Percentiles rank a stretch among this genome's conserved stretches.
Conservation (phyloP, 2,797 vertebrate genomes). For the Threskiornis aethiopicus region DNA sequence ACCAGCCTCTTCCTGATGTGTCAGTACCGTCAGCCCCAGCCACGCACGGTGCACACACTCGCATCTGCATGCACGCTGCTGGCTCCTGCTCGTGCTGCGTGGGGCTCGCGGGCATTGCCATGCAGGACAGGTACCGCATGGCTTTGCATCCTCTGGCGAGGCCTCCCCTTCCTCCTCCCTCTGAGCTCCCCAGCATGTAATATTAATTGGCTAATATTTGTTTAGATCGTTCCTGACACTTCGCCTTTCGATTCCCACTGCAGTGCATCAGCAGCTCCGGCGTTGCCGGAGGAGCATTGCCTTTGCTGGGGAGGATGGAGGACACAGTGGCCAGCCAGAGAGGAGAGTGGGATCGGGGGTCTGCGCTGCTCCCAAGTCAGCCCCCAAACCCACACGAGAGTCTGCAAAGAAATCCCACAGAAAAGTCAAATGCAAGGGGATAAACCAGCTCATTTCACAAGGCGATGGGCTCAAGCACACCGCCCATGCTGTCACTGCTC, state of each 20-base stretch:
- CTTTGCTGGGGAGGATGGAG: neutral
- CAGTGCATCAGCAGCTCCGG: neutral
- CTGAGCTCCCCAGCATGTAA: neutral
- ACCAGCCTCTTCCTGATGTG: neutral
- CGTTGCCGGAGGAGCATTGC: neutral
- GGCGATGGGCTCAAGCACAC: fast-evolving
- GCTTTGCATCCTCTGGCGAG: neutral
- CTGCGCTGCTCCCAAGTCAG: neutral
- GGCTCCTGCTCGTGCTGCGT: neutral
- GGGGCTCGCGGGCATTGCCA: neutral
- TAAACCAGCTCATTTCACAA: neutral
- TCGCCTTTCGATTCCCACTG: neutral
- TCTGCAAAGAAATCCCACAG: conserved; percentile 2
- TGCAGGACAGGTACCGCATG: neutral
- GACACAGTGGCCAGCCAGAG: neutral
- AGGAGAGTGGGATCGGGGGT: neutral
- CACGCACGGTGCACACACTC: fast-evolving
- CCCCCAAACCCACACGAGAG: neutral
- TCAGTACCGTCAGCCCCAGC: neutral
- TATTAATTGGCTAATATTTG: conserved; percentile 47
- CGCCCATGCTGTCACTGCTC: fast-evolving
- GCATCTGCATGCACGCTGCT: neutral
- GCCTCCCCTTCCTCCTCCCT: neutral
- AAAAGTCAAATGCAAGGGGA: neutral
- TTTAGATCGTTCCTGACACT: neutral